A percentile compares a stretch with the other conserved stretches of the same genome.
Evolutionary conservation across 2,113 vertebrate species (phyloP).

Genomic region (Muntiacus reevesi): DNA sequence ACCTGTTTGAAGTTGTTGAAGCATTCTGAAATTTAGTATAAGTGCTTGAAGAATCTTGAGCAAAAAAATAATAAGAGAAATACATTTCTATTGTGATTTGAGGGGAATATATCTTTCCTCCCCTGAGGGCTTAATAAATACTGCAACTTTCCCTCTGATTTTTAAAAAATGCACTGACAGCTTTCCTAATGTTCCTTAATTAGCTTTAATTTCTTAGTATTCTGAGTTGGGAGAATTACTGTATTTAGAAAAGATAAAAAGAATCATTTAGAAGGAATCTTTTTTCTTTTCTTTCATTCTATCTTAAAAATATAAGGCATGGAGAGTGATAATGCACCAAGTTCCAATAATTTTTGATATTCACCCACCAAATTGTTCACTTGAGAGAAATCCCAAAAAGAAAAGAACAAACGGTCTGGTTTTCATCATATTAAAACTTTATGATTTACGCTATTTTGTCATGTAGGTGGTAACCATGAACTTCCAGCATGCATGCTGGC

Average conservation of each 20-base stretch:
- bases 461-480: neutral
- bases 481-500: neutral
- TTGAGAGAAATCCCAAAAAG: neutral
- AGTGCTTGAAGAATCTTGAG: conserved; percentile 1
- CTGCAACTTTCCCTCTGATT: neutral
- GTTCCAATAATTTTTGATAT: conserved; percentile 7
- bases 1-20: neutral
- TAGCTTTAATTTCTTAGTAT: conserved; percentile 46
- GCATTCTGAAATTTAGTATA: neutral
- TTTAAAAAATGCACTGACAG: conserved; percentile 36
- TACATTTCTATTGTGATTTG: conserved; percentile 19
- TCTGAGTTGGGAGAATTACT: conserved; percentile 27
- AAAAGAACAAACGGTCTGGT: neutral
- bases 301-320: conserved; percentile 12
- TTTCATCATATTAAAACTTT: neutral
- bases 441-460: neutral
- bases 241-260: conserved; percentile 26
- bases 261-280: neutral
- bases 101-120: neutral
- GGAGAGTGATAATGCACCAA: neutral
- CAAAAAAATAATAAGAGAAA: conserved; percentile 47
- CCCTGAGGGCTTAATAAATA: conserved; percentile 4
- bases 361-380: conserved; percentile 9
- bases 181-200: conserved; percentile 39
- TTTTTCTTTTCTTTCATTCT: neutral